Evolutionary conservation across 2,113 vertebrate species (phyloP), one percentile per base, ranked within the genome.

Genomic region (Perccottus glenii): DNA sequence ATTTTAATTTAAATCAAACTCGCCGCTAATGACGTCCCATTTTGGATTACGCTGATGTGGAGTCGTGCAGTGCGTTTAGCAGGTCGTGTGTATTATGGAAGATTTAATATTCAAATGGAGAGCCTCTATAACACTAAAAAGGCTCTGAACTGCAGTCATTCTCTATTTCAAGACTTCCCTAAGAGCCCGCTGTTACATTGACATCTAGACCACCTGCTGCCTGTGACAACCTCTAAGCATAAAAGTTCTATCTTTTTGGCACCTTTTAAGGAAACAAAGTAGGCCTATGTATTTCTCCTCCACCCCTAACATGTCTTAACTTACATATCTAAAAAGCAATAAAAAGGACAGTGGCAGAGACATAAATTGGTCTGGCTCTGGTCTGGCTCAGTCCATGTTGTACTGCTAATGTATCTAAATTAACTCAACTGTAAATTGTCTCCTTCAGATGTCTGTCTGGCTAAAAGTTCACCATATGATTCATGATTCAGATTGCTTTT

Each of bases 401-500:
- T 87, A 38, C 94, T 84, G 43, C 96, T 97, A 98, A 99, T 98
- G 96, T 96, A 98, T 93, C 94, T 94, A 94, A 96, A 98, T 98
- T 96, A 98, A 98, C 96, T 98, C 95, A 96, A 95, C 96, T 96
- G 98, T 98, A 98, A 98, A 98, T 98, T 95, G 95, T 95, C 95
- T 98, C 93, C 95, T 96, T 92, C 94, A 93, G 95, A 96, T 94
- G 95, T 91, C 94, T 95, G 94, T 96, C 95, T 94, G 93, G 94
- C 95, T 98, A 95, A 97, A 98, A 98, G 97, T 98, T 96, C 94
- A 94, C 93, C 88, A 93, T 96, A 96, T 98, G 96, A 98, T 98
- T 98, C 97, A 98, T 98, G 97, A 96, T 96, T 98, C 94, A 93
- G 94, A 97, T 96, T 97, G 97, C 98, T 98, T 98, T 99, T 98